Conservation (phyloP, 2,888 invertebrate genomes). For the Megaustenia siamemsis region DNA sequence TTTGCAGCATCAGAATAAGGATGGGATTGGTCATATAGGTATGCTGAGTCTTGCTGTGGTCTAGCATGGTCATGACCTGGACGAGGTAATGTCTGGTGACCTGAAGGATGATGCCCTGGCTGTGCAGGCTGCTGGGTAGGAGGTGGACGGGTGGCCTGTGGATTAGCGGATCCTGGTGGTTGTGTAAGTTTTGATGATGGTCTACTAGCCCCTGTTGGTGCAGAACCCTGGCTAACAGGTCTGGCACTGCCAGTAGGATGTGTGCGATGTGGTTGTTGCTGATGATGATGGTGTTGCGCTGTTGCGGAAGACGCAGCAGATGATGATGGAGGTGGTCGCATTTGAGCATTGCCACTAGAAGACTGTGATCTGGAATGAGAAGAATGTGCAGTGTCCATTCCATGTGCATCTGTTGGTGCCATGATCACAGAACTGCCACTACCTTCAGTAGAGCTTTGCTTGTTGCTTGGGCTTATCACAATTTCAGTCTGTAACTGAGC, state of each 20-base stretch:
- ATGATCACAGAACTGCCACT: not conserved
- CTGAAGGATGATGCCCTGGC: not conserved
- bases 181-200: slow-evolving; percentile 12
- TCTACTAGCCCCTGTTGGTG: not conserved
- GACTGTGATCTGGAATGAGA: slow-evolving; percentile 43
- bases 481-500: not conserved
- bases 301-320: slow-evolving; percentile 3
- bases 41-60: not conserved
- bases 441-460: not conserved
- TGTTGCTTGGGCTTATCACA: slow-evolving; percentile 27
- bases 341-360: not conserved
- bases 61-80: not conserved
- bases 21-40: slow-evolving; percentile 3
- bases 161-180: not conserved
- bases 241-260: slow-evolving; percentile 32
- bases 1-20: not conserved
- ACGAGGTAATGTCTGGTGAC: slow-evolving; percentile 18
- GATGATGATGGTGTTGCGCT: slow-evolving; percentile 7
- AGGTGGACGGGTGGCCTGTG: not conserved
- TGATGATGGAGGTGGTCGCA: slow-evolving; percentile 40
- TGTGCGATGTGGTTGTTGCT: slow-evolving; percentile 31
- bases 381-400: slow-evolving; percentile 9
- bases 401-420: not conserved
- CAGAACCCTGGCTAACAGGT: not conserved
- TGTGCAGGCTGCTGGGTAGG: not conserved